A percentile compares a stretch with the other conserved stretches of the same genome.
These are phyloP conservation scores for Creontiades dilutus DNA, from an alignment of 2,888 invertebrate genomes.

Conservation along the genomic window DNA sequence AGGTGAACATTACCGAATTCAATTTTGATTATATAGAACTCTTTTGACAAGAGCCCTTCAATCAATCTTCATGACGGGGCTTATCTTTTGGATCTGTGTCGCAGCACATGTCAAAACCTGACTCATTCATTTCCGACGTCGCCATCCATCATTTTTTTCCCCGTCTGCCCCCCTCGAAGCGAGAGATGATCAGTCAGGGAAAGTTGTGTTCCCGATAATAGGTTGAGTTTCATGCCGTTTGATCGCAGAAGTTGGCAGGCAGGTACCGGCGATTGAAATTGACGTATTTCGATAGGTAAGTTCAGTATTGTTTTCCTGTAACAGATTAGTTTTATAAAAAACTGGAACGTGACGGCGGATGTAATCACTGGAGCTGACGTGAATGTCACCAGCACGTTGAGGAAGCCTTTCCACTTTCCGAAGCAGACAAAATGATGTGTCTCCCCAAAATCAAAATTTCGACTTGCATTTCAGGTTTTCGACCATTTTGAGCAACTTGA, in stretches of 20 bases:
- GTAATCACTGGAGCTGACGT: no score
- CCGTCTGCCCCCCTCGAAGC: background rate
- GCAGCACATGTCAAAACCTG: constrained; percentile 59
- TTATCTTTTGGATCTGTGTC: constrained; percentile 45
- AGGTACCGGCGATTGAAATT: background rate
- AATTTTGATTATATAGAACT: constrained; percentile 48
- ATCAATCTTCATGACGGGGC: constrained; percentile 59
- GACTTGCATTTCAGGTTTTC: no score
- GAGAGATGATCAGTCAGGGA: constrained; percentile 33
- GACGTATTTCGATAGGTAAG: no score
- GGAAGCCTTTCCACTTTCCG: no score
- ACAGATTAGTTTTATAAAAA: no score
- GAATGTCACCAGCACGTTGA: no score
- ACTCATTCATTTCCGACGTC: constrained; percentile 49
- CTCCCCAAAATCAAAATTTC: no score
- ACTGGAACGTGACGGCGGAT: no score
- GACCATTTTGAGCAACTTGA: no score
- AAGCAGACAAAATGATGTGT: no score
- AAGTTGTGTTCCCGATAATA: background rate
- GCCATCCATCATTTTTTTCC: constrained; percentile 46
- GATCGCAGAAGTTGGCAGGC: background rate
- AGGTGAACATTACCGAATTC: constrained; percentile 46
- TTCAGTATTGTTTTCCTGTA: no score
- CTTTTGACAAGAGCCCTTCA: constrained; percentile 43
- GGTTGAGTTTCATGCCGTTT: background rate